Conservation (phyloP, 1,140 invertebrate genomes). For the Callitettix versicolor region DNA sequence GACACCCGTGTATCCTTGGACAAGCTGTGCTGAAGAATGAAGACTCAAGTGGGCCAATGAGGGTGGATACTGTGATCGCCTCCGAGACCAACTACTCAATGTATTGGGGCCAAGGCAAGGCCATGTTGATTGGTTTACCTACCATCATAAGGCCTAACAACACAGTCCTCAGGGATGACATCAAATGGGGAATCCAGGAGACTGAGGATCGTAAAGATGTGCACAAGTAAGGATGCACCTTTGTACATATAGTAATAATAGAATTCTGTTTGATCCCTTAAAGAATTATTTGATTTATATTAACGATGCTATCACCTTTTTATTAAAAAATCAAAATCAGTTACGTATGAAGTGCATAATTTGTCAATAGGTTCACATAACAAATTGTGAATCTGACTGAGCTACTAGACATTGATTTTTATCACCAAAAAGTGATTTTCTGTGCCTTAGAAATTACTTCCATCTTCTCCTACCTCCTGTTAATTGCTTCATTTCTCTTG, state of each 20-base stretch:
- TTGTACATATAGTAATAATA: background rate
- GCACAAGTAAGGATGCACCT: slow-evolving; percentile 38
- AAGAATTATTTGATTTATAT: too few relatives aligned
- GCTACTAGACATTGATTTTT: too few relatives aligned
- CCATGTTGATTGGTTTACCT: slow-evolving; percentile 58
- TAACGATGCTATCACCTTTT: too few relatives aligned
- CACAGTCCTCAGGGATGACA: slow-evolving; percentile 38
- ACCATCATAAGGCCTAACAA: slow-evolving; percentile 53
- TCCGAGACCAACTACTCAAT: slow-evolving; percentile 56
- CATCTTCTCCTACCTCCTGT: too few relatives aligned
- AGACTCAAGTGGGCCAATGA: slow-evolving; percentile 33
- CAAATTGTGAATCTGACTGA: too few relatives aligned
- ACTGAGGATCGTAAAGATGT: slow-evolving; percentile 44
- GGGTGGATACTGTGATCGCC: slow-evolving; percentile 54
- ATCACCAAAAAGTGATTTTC: too few relatives aligned
- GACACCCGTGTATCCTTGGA: slow-evolving; percentile 43
- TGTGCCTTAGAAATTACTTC: too few relatives aligned
- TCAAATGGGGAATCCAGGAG: slow-evolving; percentile 55
- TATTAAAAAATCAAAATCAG: too few relatives aligned
- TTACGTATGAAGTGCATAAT: too few relatives aligned
- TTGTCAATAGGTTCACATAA: too few relatives aligned
- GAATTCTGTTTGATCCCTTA: background rate
- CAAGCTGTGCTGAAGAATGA: slow-evolving; percentile 50
- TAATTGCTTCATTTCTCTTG: too few relatives aligned
- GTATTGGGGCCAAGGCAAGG: slow-evolving; percentile 67